Conservation (phyloP, 2,797 vertebrate species). For the Danionella dracula region DNA sequence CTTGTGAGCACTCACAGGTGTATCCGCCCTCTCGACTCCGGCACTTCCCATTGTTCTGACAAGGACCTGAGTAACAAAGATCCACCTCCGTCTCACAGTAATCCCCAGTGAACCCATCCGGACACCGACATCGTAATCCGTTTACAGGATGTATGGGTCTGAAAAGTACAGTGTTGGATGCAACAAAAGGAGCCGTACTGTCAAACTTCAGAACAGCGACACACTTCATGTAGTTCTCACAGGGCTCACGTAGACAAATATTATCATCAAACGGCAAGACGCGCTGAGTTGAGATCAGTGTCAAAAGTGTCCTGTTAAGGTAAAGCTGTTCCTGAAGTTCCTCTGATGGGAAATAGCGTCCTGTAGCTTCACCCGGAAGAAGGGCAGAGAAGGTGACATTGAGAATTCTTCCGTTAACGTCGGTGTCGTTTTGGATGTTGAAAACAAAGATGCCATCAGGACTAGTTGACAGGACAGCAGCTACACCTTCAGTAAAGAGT, state of each 20-base stretch:
- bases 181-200: conserved; percentile 79
- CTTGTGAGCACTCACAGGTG: conserved; percentile 73
- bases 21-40: conserved; percentile 79
- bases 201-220: conserved; percentile 82
- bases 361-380: conserved; percentile 34
- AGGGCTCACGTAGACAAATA: conserved; percentile 82
- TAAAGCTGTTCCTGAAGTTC: conserved; percentile 83
- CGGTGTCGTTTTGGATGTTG: conserved; percentile 83
- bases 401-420: conserved; percentile 63
- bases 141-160: conserved; percentile 82
- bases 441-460: conserved; percentile 78
- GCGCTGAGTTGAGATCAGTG: conserved; percentile 70
- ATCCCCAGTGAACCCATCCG: conserved; percentile 79
- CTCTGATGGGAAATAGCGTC: conserved; percentile 75
- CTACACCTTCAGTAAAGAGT: conserved; percentile 78
- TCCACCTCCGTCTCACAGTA: conserved; percentile 84
- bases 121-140: conserved; percentile 80
- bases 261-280: conserved; percentile 87
- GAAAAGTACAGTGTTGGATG: conserved; percentile 79
- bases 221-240: conserved; percentile 89
- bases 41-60: conserved; percentile 71
- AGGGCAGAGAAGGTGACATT: conserved; percentile 54
- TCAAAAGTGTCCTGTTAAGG: conserved; percentile 77
- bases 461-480: conserved; percentile 74
- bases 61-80: conserved; percentile 82